A percentile compares a stretch with the other conserved stretches of the same genome.
These are phyloP conservation scores for Trigoniulus corallinus DNA, from an alignment of 1,140 invertebrate genomes.

Conservation along the genomic window DNA sequence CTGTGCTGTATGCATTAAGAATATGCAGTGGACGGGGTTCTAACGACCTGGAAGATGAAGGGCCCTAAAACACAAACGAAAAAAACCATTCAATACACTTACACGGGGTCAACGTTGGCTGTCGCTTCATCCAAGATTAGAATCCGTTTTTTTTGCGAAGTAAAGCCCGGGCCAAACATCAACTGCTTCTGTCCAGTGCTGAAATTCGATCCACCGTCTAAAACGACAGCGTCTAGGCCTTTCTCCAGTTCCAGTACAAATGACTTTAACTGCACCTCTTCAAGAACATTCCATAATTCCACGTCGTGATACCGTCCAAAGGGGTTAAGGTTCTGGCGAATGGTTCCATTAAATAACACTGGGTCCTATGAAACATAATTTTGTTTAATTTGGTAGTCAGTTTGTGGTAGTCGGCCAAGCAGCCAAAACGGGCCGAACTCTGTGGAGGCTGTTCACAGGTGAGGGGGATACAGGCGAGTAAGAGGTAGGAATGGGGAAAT, in stretches of 20 bases:
- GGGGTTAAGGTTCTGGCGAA: slow-evolving; percentile 67
- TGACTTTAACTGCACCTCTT: slow-evolving; percentile 51
- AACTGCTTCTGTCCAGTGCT: slow-evolving; percentile 58
- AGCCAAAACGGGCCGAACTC: too few species aligned
- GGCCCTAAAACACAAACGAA: too few species aligned
- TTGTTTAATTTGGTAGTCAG: too few species aligned
- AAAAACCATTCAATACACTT: slow-evolving; percentile 17
- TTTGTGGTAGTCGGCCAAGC: too few species aligned
- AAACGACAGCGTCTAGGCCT: slow-evolving; percentile 42
- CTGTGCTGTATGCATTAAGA: too few species aligned
- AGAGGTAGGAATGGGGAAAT: too few species aligned
- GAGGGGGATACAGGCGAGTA: too few species aligned
- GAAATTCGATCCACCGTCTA: slow-evolving; percentile 54
- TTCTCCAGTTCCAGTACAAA: slow-evolving; percentile 49
- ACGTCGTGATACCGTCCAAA: slow-evolving; percentile 47
- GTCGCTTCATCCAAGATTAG: too few species aligned
- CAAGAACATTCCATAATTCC: slow-evolving; percentile 46
- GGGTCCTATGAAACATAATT: slow-evolving; percentile 30
- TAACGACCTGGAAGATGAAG: too few species aligned
- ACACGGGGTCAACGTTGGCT: slow-evolving; percentile 46
- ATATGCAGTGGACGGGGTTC: too few species aligned
- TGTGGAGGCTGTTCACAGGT: too few species aligned
- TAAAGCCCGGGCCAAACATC: slow-evolving; percentile 53
- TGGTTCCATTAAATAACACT: slow-evolving; percentile 53
- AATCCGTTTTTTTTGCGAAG: slow-evolving; percentile 43